phyloP scores from a whole-genome alignment of 2,797 vertebrate genomes.

The Neosilurus hyrtlii region DNA sequence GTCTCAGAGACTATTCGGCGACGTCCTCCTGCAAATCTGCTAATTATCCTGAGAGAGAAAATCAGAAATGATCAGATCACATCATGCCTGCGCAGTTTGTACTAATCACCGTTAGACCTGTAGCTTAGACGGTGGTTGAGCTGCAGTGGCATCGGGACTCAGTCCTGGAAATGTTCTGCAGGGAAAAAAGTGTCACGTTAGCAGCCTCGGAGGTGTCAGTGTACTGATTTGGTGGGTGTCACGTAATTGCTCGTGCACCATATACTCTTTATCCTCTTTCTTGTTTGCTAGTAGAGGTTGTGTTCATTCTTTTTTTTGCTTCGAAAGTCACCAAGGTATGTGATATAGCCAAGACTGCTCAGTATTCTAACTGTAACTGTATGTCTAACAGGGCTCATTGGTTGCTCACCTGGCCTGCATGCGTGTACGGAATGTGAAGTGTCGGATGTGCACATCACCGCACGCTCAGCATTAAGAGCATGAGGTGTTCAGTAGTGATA shows the following conservation, averaged over 20 bases:
- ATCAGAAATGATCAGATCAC: too few relatives aligned
- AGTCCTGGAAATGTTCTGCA: too few relatives aligned
- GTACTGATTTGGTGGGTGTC: neutral
- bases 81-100: too few relatives aligned
- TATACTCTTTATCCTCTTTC: neutral
- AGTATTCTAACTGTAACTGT: neutral
- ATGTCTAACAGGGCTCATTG: neutral
- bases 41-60: too few relatives aligned
- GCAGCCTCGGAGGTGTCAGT: neutral
- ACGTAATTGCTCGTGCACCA: neutral
- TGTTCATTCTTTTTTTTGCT: neutral
- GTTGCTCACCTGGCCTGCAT: too few relatives aligned
- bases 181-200: too few relatives aligned
- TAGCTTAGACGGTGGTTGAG: too few relatives aligned
- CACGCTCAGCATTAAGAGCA: neutral
- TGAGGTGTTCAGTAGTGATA: neutral
- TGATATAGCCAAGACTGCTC: neutral
- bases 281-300: neutral
- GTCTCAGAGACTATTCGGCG: too few relatives aligned
- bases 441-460: neutral
- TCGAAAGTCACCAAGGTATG: neutral
- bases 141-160: too few relatives aligned
- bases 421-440: conserved; percentile 10
- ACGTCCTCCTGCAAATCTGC: too few relatives aligned
- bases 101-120: too few relatives aligned